phyloP scores from a whole-genome alignment of 2,797 vertebrate species.

The Eurystomus glaucurus region DNA sequence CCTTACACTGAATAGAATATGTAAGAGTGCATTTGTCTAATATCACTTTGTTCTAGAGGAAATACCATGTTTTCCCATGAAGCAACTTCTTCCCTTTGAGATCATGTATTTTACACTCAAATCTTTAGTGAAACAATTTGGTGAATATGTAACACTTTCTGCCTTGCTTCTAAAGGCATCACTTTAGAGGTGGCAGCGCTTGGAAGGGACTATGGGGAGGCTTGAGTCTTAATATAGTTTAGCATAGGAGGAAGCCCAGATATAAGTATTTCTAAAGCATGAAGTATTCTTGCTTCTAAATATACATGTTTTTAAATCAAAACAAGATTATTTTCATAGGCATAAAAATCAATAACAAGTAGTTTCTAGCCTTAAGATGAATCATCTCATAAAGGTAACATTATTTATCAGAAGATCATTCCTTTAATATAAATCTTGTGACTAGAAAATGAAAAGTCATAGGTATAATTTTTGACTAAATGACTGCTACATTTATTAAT shows the following conservation, averaged over 20 bases:
- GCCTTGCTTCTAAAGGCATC: not conserved
- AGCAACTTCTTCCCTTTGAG: not conserved
- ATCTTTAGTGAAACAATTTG: not conserved
- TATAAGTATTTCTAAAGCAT: not conserved
- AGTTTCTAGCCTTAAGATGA: no score
- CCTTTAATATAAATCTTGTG: no score
- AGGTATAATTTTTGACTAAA: not conserved
- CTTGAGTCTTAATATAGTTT: not conserved
- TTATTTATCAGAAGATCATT: no score
- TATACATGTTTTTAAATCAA: no score
- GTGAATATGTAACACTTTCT: not conserved
- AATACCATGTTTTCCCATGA: not conserved
- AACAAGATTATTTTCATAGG: no score
- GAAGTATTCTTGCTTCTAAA: no score
- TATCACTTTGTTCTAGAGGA: not conserved
- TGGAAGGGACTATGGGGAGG: not conserved
- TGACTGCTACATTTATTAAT: not conserved
- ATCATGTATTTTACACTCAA: not conserved
- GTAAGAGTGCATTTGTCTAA: not conserved
- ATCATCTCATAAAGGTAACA: no score
- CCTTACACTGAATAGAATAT: not conserved
- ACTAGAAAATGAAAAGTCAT: not conserved
- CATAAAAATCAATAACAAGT: no score
- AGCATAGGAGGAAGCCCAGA: not conserved
- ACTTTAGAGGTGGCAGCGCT: not conserved